Evolutionary conservation across 2,888 invertebrate genomes (phyloP), one percentile per base, ranked within the genome.

Genomic region (Trichogramma evanescens): DNA sequence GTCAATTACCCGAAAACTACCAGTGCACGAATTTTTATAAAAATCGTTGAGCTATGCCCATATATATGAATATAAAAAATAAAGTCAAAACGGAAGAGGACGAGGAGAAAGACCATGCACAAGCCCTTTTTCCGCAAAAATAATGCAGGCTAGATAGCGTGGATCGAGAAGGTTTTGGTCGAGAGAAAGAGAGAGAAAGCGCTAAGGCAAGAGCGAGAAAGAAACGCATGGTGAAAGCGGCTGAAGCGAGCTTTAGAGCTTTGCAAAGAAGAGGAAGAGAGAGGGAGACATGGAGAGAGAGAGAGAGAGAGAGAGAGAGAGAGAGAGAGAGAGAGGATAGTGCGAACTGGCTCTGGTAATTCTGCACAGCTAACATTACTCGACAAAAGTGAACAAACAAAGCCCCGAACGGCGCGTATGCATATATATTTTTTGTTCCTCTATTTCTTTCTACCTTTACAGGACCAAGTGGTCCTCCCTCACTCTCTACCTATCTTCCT

Each of bases 291-390:
- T n/a, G n/a, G n/a, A n/a, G n/a, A n/a, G 13, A 46, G 46, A 48
- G 44, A 4, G 50, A 43, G 9, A 43, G 40, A 44, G 56, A 13
- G 43, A 9, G 42, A 13, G n/a, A 41, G 8, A 45, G 43, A 40
- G 50, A 54, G 26, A 49, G 26, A 50, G 40, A 10, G 39, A 38
- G 44, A 39, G 26, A 26, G 26, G 26, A 4, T 6, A 54, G 61
- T 39, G 54, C 54, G 50, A 48, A 48, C 59, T 38, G 5, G 62
- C 61, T 64, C 63, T 59, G 54, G 64, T 67, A 66, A 68, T 66
- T 61, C 61, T 52, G 59, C 54, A 46, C 57, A 60, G 67, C 65
- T 67, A 66, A 68, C 62, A 63, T 67, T 66, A 65, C 66, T 65
- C 63, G 62, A 66, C 63, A 66, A 65, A 59, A 65, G 59, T 56